Evolutionary conservation across 2,888 invertebrate genomes (phyloP).

Genomic region (Mimas tiliae): DNA sequence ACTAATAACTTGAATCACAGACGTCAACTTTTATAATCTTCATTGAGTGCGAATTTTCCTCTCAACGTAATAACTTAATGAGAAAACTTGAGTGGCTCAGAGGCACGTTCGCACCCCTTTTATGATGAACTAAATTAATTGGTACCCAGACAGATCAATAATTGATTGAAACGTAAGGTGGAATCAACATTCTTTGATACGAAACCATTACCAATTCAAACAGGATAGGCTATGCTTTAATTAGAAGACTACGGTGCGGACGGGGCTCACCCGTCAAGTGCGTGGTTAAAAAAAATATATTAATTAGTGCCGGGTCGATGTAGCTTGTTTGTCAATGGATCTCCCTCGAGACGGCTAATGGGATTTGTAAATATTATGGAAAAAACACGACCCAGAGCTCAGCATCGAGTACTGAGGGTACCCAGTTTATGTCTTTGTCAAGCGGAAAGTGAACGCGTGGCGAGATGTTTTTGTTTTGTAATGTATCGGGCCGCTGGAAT

Average conservation of each 20-base stretch:
- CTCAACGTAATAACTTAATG: constrained; percentile 28
- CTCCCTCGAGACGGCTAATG: constrained; percentile 23
- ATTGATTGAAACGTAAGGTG: constrained; percentile 39
- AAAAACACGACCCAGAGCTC: constrained; percentile 4
- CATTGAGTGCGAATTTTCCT: constrained; percentile 19
- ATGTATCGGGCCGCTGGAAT: no score
- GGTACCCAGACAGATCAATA: constrained; percentile 38
- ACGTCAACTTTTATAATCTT: constrained; percentile 12
- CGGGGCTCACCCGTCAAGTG: constrained; percentile 31
- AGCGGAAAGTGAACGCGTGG: neutral
- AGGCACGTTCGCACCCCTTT: constrained; percentile 25
- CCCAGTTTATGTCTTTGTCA: neutral
- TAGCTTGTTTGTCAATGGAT: constrained; percentile 33
- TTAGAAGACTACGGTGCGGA: constrained; percentile 66
- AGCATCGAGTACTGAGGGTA: constrained; percentile 1
- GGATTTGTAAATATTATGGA: constrained; percentile 20
- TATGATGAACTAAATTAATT: constrained; percentile 30
- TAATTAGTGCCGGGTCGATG: constrained; percentile 35
- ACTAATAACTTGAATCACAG: constrained; percentile 3
- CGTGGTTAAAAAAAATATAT: constrained; percentile 35
- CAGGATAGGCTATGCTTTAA: constrained; percentile 67
- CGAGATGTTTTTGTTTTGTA: no score
- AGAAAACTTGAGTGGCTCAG: constrained; percentile 26
- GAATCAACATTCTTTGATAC: constrained; percentile 68
- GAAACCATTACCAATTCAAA: constrained; percentile 81